A percentile compares a stretch with the other conserved stretches of the same genome.
Conservation (phyloP, 2,797 vertebrate species). For the Rhynchonycteris naso region DNA sequence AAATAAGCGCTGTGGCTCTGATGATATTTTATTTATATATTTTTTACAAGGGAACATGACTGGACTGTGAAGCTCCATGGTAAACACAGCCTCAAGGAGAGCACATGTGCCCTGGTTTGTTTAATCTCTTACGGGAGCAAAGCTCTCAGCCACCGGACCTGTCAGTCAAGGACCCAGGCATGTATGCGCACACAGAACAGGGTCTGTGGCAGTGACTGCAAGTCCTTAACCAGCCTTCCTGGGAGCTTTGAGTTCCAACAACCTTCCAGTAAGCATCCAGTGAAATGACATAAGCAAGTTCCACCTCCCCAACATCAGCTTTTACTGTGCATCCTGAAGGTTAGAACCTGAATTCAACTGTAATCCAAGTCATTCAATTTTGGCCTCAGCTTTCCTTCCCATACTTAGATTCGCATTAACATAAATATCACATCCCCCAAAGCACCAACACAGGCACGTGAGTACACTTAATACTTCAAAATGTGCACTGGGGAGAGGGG, state of each 20-base stretch:
- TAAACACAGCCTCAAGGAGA: slow-evolving; percentile 51
- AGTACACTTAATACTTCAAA: not conserved
- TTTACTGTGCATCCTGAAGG: slow-evolving; percentile 46
- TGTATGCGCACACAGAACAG: not conserved
- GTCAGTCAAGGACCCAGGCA: not conserved
- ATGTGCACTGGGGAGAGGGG: not conserved
- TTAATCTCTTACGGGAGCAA: slow-evolving; percentile 40
- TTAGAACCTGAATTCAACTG: slow-evolving; percentile 29
- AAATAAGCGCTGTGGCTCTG: slow-evolving; percentile 26
- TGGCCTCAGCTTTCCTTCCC: not conserved
- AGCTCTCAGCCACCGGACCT: not conserved
- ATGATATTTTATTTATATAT: slow-evolving; percentile 67
- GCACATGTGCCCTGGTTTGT: slow-evolving; percentile 16
- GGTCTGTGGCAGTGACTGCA: not conserved
- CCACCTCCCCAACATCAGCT: not conserved
- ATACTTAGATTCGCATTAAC: not conserved
- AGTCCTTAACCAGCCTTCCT: not conserved
- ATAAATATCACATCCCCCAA: not conserved
- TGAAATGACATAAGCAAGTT: not conserved
- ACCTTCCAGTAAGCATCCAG: not conserved
- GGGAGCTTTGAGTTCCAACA: not conserved
- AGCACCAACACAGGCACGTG: not conserved
- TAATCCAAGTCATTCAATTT: not conserved
- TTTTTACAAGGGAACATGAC: slow-evolving; percentile 53
- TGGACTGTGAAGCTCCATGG: not conserved